Base-by-base conservation (phyloP, 1,140 invertebrate species). In the Manduca sexta region DNA sequence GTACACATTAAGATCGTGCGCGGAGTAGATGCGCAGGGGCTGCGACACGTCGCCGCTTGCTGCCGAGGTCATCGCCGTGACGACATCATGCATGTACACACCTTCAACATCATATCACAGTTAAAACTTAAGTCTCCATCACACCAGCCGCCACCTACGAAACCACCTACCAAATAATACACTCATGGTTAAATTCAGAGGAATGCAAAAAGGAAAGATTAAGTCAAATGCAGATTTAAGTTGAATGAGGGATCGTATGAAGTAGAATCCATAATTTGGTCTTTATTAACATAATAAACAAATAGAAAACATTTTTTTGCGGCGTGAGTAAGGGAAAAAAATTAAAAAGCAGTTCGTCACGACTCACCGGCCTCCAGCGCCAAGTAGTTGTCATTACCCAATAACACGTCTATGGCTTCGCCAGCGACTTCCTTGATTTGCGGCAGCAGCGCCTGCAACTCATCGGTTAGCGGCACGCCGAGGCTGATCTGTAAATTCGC, bases 1-100 rank as follows among this genome's bases (percentile, higher is more conserved):
- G 26, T 43, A 63, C 1, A 67, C 60, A 26, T 63, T 67, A 17
- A 57, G 10, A 37, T 67, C 64, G 14, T 67, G 64, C 3, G 60
- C 64, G 11, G 64, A 67, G 37, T 58, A 60, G 4, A 67, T 37
- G 17, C 45, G 40, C 2, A 67, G 13, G 11, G 38, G 38, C 10
- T 26, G 51, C 3, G 52, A 50, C 17, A 56, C 38, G 2, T 40
- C 18, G 3, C 56, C 60, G 2, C 21, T 34, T 4, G 56, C 51
- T 2, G 47, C 17, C 33, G 42, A 1, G 7, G 35, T 37, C 1
- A 49, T 46, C 11, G 41, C 35, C 0, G 15, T 46, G 44, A 55
- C 58, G 56, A 67, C 63, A 11, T 67, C 46, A 2, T 60, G 49
- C 7, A 67, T 38, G 11, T 60, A 49, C 1, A 51, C 49, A 14